phyloP scores from a whole-genome alignment of 2,888 invertebrate species.

The Crocallis elinguaria region DNA sequence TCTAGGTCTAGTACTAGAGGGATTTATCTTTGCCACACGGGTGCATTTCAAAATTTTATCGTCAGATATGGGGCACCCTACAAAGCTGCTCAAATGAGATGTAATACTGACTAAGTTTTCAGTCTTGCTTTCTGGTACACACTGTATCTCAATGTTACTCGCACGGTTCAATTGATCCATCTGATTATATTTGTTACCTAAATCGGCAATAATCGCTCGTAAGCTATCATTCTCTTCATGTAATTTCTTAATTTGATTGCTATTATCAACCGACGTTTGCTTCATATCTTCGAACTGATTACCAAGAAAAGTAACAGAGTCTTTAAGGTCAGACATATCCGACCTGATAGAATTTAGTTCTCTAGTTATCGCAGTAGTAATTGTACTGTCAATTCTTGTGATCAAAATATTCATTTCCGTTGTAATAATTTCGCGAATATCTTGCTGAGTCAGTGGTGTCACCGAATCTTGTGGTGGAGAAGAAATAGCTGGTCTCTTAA shows the following conservation, averaged over 20 bases:
- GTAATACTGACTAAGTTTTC: not conserved
- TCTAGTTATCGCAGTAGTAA: not conserved
- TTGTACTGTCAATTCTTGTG: not conserved
- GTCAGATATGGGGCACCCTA: not conserved
- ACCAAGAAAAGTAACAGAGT: no score
- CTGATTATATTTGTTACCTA: not conserved
- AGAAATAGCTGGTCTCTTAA: not conserved
- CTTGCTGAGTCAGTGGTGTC: not conserved
- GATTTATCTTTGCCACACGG: not conserved
- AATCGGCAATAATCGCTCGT: not conserved
- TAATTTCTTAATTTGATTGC: not conserved
- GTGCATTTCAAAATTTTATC: not conserved
- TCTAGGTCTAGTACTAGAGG: not conserved
- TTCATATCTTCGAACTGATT: no score
- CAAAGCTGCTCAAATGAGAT: not conserved
- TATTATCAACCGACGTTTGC: no score
- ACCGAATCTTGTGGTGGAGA: not conserved
- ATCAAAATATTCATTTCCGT: not conserved
- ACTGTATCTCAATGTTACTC: constrained; percentile 1
- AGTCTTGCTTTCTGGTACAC: not conserved
- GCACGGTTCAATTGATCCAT: not conserved
- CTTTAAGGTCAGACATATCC: not conserved
- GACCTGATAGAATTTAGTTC: not conserved
- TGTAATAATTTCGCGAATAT: not conserved
- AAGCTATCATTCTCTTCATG: not conserved